A percentile compares a stretch with the other conserved stretches of the same genome.
Evolutionary conservation across 1,140 invertebrate genomes (phyloP).

Genomic region (Euwallacea similis): DNA sequence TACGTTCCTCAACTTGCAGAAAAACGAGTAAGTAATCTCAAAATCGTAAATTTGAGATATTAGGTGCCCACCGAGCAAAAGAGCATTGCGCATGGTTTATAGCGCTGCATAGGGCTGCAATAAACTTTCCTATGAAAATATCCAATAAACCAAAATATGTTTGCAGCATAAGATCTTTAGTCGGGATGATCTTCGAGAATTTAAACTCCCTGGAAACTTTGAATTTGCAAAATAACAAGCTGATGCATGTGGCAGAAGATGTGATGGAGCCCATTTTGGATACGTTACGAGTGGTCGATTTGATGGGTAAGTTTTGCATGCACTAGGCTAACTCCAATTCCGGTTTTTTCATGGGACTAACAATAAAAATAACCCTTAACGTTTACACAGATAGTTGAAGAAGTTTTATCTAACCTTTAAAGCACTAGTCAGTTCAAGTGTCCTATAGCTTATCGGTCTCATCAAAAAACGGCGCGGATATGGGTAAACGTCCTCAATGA

Average conservation of each 20-base stretch:
- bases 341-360: no score
- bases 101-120: no score
- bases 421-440: no score
- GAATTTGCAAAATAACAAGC: slow-evolving; percentile 84
- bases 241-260: slow-evolving; percentile 78
- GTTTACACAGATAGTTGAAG: no score
- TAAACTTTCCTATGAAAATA: no score
- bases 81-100: no score
- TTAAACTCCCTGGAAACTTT: slow-evolving; percentile 86
- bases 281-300: slow-evolving; percentile 79
- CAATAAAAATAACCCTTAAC: no score
- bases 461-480: no score
- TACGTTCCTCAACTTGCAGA: slow-evolving; percentile 87
- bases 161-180: slow-evolving; percentile 76
- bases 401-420: no score
- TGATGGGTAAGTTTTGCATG: slow-evolving; percentile 71
- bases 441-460: no score
- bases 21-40: slow-evolving; percentile 75
- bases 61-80: neutral
- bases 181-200: slow-evolving; percentile 78
- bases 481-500: no score
- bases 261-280: slow-evolving; percentile 87
- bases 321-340: no score
- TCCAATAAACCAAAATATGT: neutral
- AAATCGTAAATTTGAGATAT: neutral